Base-by-base conservation (phyloP, 2,888 invertebrate genomes). In the Emesis castigata region DNA sequence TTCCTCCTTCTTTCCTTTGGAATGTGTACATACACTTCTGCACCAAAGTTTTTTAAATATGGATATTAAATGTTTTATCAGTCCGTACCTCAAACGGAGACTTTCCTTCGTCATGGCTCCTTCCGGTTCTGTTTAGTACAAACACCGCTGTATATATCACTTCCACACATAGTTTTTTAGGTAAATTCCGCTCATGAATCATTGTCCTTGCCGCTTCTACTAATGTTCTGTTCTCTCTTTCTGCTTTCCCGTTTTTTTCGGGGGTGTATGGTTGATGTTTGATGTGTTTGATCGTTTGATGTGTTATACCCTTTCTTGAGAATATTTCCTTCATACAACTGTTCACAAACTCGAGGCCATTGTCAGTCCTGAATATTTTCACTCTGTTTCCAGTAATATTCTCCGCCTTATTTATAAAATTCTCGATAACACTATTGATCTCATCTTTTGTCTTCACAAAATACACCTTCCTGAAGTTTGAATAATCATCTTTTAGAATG, bases 191-290 rank as follows among this genome's bases (percentile, higher is more conserved):
- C 14, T 69, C 75, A 26, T 11, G 18, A 11, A 77, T 16, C 77
- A 75, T 75, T 64, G 78, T 78, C 44, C 90, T 76, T 48, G 87
- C 88, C n/a, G 88, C 83, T 81, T 90, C 90, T n/a, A 80, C 68
- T 16, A 80, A 31, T 14, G 74, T 74, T 74, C 89, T 7, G 22
- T 73, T 81, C 75, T 91, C 89, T 9, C 90, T 81, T 72, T 91
- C 90, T 0, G 89, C 88, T 70, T 83, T 79, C 3, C 91, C 90
- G 82, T 92, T 93, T 81, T 92, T 90, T 81, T 91, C 87, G 4
- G 91, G 90, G 9, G 90, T 89, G 76, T 90, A 90, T 3, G 85
- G n/a, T n/a, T n/a, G n/a, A n/a, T n/a, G n/a, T n/a, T n/a, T n/a
- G n/a, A n/a, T n/a, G n/a, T n/a, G 76, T 0, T 88, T 87, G 8